A percentile compares a stretch with the other conserved stretches of the same genome.
phyloP scores from a whole-genome alignment of 2,888 invertebrate species.

The Chymomyza amoena region DNA sequence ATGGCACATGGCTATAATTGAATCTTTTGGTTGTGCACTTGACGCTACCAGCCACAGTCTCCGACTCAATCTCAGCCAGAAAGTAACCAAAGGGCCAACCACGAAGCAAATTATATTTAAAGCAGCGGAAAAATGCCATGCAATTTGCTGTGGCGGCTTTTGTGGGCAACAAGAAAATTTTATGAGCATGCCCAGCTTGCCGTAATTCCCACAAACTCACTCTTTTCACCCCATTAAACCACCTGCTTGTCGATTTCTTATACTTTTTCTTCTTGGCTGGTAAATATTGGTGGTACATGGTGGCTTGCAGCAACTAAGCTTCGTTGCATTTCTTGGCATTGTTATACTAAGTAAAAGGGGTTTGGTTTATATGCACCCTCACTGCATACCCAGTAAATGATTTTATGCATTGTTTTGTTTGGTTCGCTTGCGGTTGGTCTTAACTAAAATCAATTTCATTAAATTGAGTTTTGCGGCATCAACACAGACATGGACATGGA shows the following conservation, averaged over 20 bases:
- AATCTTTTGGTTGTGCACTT: slow-evolving; percentile 55
- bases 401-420: slow-evolving; percentile 5
- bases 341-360: not conserved
- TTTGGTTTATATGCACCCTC: not conserved
- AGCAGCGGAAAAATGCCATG: slow-evolving; percentile 37
- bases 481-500: slow-evolving; percentile 34
- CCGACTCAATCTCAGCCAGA: not conserved
- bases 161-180: slow-evolving; percentile 43
- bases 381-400: slow-evolving; percentile 20
- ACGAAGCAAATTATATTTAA: slow-evolving; percentile 58
- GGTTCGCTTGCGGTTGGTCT: slow-evolving; percentile 28
- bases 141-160: slow-evolving; percentile 46
- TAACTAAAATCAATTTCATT: slow-evolving; percentile 55
- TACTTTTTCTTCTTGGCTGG: slow-evolving; percentile 11
- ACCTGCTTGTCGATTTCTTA: slow-evolving; percentile 2
- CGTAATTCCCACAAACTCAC: not conserved
- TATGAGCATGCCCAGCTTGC: slow-evolving; percentile 16
- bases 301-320: slow-evolving; percentile 20
- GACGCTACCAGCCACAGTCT: not conserved
- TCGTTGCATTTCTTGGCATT: not conserved
- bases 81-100: slow-evolving; percentile 22
- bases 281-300: slow-evolving; percentile 9
- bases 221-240: not conserved
- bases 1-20: slow-evolving; percentile 45
- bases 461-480: slow-evolving; percentile 44